Evolutionary conservation across 2,113 vertebrate genomes (phyloP), one percentile per base, ranked within the genome.

Genomic region (Cynoglossus semilaevis): DNA sequence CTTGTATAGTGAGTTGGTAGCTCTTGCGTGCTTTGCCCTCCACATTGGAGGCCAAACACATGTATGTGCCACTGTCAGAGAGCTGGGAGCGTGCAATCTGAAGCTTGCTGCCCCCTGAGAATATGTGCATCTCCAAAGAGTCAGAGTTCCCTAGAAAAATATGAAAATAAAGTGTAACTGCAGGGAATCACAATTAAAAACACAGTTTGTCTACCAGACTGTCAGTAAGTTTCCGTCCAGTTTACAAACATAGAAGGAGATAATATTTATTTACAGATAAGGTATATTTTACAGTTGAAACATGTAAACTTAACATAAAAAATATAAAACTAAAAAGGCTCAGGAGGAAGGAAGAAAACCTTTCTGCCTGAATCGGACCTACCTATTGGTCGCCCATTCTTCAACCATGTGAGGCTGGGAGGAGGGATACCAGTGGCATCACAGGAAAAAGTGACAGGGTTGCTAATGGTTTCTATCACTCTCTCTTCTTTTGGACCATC

Each of bases 391-490:
- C 84, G 91, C 69, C 93, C 92, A 59, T 95, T 92, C 83, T 95
- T 98, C n/a, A 95, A 52, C 97, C 97, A 99, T 12, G 73, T 75
- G 53, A 99, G 86, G 0, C 74, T 85, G 15, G 97, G 96, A 48
- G 94, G 92, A 19, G 97, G 97, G 81, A 99, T 95, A 42, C 97
- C 97, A 47, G 91, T 79, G 48, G 95, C 94, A 67, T 98, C 96
- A 63, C 97, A 99, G 1, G 88, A 76, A 51, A 99, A 90, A 8
- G 86, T 92, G 53, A 98, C 90, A 11, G 94, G 93, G 75, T 94
- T 96, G 80, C 86, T 88, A 67, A 95, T 70, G 2, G 92, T 94
- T 85, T 94, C 95, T 54, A 90, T 86, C 57, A 94, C 63, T 15
- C 29, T 70, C 76, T 94, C 92, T 56, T 89, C 83, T 49, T 88